Evolutionary conservation across 2,888 invertebrate species (phyloP).

Genomic region (Mythimna loreyi): DNA sequence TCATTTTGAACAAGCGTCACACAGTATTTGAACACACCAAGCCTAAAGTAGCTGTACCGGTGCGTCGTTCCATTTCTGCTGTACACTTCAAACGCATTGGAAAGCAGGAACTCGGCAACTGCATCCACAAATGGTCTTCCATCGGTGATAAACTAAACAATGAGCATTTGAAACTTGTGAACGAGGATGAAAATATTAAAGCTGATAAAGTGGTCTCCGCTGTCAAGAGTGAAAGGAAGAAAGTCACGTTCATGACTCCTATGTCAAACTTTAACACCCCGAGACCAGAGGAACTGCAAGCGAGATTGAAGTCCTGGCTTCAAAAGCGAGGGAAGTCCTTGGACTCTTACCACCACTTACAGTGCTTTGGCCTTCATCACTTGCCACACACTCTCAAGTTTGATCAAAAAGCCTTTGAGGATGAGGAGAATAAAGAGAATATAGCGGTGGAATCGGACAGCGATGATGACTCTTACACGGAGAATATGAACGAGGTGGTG

Average conservation of each 20-base stretch:
- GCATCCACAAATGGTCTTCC: conserved; percentile 85
- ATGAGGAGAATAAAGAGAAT: conserved; percentile 90
- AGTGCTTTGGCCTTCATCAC: conserved; percentile 88
- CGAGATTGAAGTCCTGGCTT: conserved; percentile 88
- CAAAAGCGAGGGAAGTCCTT: conserved; percentile 87
- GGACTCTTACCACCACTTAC: conserved; percentile 87
- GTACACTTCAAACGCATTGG: conserved; percentile 85
- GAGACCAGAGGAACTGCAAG: conserved; percentile 81
- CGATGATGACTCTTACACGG: conserved; percentile 82
- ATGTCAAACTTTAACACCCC: conserved; percentile 81
- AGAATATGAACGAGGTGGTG: conserved; percentile 76
- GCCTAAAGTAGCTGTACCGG: conserved; percentile 61
- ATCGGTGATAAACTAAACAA: conserved; percentile 82
- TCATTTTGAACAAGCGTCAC: conserved; percentile 75
- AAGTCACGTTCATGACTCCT: conserved; percentile 84
- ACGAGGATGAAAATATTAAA: conserved; percentile 77
- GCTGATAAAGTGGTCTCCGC: conserved; percentile 79
- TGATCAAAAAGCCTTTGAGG: conserved; percentile 68
- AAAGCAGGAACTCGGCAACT: conserved; percentile 79
- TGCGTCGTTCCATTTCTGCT: conserved; percentile 86
- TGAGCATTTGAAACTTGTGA: conserved; percentile 72
- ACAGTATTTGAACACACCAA: conserved; percentile 71
- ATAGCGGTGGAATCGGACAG: conserved; percentile 82
- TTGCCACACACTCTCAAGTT: conserved; percentile 58
- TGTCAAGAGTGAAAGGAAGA: conserved; percentile 84